Evolutionary conservation across 2,113 vertebrate genomes (phyloP).

Genomic region (Oenanthe oenanthe): DNA sequence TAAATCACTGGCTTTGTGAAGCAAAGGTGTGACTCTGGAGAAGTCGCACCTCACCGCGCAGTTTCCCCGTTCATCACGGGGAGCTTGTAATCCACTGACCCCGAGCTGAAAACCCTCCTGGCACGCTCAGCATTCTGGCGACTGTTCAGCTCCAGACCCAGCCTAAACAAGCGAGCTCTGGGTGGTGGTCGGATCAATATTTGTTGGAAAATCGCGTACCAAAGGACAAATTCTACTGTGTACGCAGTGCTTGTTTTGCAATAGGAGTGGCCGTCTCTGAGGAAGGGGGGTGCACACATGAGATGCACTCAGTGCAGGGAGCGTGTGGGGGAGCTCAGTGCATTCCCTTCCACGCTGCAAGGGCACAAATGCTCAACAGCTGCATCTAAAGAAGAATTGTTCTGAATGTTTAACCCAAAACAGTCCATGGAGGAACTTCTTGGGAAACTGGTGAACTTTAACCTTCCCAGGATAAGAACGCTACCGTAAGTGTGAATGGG

Average conservation of each 20-base stretch:
- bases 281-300: neutral
- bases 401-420: neutral
- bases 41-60: neutral
- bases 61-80: neutral
- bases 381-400: conserved; percentile 34
- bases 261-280: neutral
- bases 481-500: neutral
- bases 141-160: neutral
- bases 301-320: neutral
- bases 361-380: conserved; percentile 18
- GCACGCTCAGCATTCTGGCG: neutral
- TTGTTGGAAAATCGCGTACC: neutral
- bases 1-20: neutral
- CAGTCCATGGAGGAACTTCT: neutral
- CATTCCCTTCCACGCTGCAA: neutral
- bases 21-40: neutral
- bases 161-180: neutral
- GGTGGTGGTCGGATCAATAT: neutral
- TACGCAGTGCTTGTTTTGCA: neutral
- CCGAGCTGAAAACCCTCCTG: neutral
- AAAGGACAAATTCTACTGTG: neutral
- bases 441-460: conserved; percentile 71
- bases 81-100: neutral
- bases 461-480: conserved; percentile 7
- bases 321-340: neutral